These are phyloP conservation scores for Harpegnathos saltator DNA, from an alignment of 1,140 invertebrate species.

Conservation along the genomic window DNA sequence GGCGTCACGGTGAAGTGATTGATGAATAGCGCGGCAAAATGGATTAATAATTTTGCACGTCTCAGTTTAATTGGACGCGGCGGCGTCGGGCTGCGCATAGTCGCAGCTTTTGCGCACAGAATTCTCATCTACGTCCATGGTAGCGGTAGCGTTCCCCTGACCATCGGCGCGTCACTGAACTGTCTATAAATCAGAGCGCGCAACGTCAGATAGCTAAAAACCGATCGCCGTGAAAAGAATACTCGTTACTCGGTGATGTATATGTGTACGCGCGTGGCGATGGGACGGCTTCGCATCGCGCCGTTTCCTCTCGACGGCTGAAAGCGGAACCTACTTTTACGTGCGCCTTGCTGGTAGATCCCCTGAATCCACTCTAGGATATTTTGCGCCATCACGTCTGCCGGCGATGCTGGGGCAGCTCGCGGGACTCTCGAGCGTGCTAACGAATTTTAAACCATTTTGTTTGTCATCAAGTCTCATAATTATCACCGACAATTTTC, in stretches of 20 bases:
- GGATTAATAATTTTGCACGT: conserved; percentile 45
- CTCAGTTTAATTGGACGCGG: conserved; percentile 13
- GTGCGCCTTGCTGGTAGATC: conserved; percentile 88
- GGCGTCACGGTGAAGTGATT: conserved; percentile 34
- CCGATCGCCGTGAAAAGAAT: conserved; percentile 11
- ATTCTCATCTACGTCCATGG: conserved; percentile 15
- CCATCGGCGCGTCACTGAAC: conserved; percentile 54
- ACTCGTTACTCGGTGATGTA: conserved; percentile 17
- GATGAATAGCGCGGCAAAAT: conserved; percentile 42
- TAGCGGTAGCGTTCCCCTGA: conserved; percentile 15
- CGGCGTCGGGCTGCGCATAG: conserved; percentile 38
- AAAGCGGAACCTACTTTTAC: conserved; percentile 87
- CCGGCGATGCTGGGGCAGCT: conserved; percentile 77
- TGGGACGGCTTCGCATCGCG: background rate
- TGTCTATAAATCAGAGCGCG: conserved; percentile 62
- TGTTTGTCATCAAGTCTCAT: conserved; percentile 35
- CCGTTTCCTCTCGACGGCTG: conserved; percentile 8
- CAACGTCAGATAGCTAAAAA: background rate
- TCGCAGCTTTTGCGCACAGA: conserved; percentile 44
- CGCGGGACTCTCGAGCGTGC: conserved; percentile 76
- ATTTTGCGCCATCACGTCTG: conserved; percentile 90
- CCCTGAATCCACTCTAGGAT: conserved; percentile 91
- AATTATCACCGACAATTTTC: conserved; percentile 24
- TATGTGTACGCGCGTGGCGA: conserved; percentile 4
- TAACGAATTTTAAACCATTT: conserved; percentile 73